Conservation (phyloP, 2,113 vertebrate species). For the Condylura cristata region DNA sequence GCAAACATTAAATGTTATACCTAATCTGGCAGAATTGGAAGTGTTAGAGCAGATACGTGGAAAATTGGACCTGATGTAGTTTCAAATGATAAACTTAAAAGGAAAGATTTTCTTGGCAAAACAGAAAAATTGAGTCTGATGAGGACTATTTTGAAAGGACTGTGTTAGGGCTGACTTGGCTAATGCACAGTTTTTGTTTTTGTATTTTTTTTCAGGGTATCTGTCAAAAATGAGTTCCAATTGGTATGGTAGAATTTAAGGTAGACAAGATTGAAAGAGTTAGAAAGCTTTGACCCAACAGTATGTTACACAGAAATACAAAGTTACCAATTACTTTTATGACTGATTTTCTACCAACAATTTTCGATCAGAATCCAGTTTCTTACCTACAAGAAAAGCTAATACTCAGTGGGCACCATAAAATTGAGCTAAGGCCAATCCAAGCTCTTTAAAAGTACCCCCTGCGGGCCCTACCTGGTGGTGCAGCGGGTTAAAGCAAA, state of each 20-base stretch:
- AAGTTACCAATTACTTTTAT: background rate
- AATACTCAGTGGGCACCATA: background rate
- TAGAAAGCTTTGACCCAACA: background rate
- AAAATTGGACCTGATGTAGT: background rate
- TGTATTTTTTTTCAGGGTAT: too few relatives aligned
- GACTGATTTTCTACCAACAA: background rate
- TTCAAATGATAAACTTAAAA: background rate
- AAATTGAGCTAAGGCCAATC: background rate
- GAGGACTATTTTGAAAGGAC: background rate
- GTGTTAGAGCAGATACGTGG: background rate
- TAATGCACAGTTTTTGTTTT: background rate
- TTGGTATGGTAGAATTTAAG: background rate
- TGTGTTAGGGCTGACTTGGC: background rate
- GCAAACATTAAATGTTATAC: background rate
- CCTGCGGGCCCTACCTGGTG: too few relatives aligned
- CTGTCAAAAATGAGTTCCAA: background rate
- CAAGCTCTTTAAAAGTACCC: too few relatives aligned
- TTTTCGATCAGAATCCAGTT: background rate
- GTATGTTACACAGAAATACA: background rate
- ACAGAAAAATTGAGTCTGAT: background rate
- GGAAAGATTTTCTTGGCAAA: background rate
- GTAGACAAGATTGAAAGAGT: background rate
- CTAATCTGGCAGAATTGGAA: background rate
- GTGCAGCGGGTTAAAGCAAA: too few relatives aligned
- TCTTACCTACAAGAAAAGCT: background rate